Evolutionary conservation across 2,797 vertebrate genomes (phyloP).

Genomic region (Phataginus tetradactyla): DNA sequence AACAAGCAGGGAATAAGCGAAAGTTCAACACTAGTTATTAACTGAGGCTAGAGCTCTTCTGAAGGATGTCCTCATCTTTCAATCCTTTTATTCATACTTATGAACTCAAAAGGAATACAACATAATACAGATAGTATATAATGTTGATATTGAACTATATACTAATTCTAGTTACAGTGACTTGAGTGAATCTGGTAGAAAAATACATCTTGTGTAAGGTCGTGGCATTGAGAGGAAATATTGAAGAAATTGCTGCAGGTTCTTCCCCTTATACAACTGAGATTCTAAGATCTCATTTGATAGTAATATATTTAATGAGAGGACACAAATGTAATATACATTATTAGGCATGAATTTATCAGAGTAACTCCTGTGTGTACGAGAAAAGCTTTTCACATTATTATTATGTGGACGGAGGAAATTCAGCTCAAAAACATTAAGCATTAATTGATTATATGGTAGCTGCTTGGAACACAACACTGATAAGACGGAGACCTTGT

Average conservation of each 20-base stretch:
- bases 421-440: conserved; percentile 1
- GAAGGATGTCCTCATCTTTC: not conserved
- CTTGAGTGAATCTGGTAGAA: not conserved
- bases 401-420: not conserved
- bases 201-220: not conserved
- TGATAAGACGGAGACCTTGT: not conserved
- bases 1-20: not conserved
- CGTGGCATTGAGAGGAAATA: not conserved
- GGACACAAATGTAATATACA: not conserved
- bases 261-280: not conserved
- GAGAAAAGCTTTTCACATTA: not conserved
- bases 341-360: not conserved
- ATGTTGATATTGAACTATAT: not conserved
- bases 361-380: not conserved
- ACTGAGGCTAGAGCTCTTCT: not conserved
- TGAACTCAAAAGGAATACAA: not conserved
- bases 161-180: not conserved
- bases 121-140: not conserved
- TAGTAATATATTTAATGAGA: not conserved
- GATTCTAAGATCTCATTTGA: not conserved
- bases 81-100: not conserved
- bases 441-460: not conserved
- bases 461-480: not conserved
- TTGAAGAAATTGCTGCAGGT: not conserved
- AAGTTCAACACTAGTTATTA: not conserved